Evolutionary conservation across 2,888 invertebrate genomes (phyloP), one percentile per base, ranked within the genome.

Genomic region (Lasioglossum morio): DNA sequence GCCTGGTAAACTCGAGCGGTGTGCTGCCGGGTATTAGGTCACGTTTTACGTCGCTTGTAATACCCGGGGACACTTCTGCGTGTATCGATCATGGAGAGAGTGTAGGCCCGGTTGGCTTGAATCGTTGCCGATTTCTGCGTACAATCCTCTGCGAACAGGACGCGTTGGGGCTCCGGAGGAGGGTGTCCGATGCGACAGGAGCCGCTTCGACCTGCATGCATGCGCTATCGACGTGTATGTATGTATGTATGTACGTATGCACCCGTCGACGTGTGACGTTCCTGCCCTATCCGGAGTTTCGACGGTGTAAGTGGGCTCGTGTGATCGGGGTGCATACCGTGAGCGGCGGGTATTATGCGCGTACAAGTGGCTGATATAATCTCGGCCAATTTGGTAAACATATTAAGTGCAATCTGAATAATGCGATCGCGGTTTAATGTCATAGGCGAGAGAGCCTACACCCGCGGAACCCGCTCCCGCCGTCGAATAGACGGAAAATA

Each of bases 351-450:
- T 88, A 93, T 92, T 92, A 93, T 88, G 84, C 89, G 85, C 88
- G 91, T 90, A 90, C 92, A 90, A 92, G 91, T 92, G 88, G 85
- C 88, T 84, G 92, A 93, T 93, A 91, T 92, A 89, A 92, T 93
- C 92, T 92, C 91, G 92, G 85, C 88, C 92, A 92, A 92, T 93
- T 93, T 91, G 91, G 92, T 91, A 93, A 93, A 93, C 93, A 92
- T 93, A 93, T 93, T 93, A 92, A 93, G 92, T 90, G 91, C 91
- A 91, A 91, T 92, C 92, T 92, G 92, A 92, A 93, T 93, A 93
- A 93, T 90, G 92, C 88, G 90, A 89, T 84, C 90, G 88, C 86
- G 89, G 88, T 92, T 93, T 92, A 92, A 91, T 90, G 90, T 91
- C 91, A 90, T 77, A 86, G 88, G 46, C 70, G 89, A 88, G 82